These are phyloP conservation scores for Pachliopta kotzebuea DNA, from an alignment of 2,888 invertebrate genomes.

Conservation along the genomic window DNA sequence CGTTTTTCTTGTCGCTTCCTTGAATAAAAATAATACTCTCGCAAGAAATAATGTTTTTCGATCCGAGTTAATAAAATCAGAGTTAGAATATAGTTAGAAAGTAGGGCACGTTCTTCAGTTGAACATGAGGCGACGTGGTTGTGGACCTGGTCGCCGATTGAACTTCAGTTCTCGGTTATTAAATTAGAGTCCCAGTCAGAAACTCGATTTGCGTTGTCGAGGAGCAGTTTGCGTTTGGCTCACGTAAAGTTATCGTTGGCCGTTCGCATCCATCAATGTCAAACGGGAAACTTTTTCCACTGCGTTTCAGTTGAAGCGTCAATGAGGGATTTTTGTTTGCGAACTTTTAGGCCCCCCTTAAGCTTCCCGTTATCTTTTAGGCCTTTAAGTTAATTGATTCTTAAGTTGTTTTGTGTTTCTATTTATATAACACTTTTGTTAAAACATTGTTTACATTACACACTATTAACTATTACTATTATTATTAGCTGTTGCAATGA, in stretches of 20 bases:
- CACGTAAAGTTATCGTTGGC: constrained; percentile 32
- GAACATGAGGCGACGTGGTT: constrained; percentile 8
- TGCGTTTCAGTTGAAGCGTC: constrained; percentile 59
- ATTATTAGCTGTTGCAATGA: too few species aligned
- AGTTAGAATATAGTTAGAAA: constrained; percentile 4
- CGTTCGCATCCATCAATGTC: constrained; percentile 73
- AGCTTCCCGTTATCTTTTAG: constrained; percentile 27
- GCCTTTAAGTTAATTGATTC: constrained; percentile 27
- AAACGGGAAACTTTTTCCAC: constrained; percentile 67
- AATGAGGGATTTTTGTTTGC: constrained; percentile 68
- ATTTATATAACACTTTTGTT: not conserved
- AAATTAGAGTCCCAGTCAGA: constrained; percentile 24
- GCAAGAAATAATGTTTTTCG: too few species aligned
- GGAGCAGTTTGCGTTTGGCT: constrained; percentile 25
- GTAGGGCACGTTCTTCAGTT: constrained; percentile 11
- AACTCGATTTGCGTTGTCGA: constrained; percentile 23
- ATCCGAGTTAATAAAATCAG: not conserved
- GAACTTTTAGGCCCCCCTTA: constrained; percentile 49
- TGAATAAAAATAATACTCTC: too few species aligned
- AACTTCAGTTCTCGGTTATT: constrained; percentile 21
- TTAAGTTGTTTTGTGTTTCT: constrained; percentile 15
- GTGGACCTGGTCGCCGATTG: constrained; percentile 5
- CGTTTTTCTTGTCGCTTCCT: too few species aligned
- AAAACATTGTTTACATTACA: not conserved
- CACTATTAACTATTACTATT: too few species aligned